These are phyloP conservation scores for Probosciger aterrimus DNA, from an alignment of 2,113 vertebrate species.

Conservation along the genomic window DNA sequence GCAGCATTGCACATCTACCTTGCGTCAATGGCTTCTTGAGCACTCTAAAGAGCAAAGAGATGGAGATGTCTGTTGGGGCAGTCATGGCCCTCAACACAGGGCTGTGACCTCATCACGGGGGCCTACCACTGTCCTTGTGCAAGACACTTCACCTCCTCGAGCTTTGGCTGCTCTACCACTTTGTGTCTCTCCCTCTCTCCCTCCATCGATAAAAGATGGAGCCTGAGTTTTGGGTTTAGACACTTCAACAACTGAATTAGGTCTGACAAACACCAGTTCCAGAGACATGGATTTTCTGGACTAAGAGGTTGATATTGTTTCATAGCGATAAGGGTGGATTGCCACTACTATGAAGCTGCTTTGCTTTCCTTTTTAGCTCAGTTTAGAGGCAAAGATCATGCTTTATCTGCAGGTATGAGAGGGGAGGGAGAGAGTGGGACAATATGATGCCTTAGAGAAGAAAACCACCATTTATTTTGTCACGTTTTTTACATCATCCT, in stretches of 20 bases:
- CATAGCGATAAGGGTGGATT: not conserved
- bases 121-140: not conserved
- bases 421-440: conserved; percentile 30
- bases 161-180: not conserved
- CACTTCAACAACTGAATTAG: not conserved
- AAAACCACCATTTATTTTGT: conserved; percentile 93
- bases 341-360: not conserved
- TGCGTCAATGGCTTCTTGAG: not conserved
- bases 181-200: not conserved
- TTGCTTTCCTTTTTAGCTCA: not conserved
- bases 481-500: conserved; percentile 86
- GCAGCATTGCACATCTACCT: not conserved
- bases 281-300: not conserved
- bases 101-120: not conserved
- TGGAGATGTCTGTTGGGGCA: not conserved
- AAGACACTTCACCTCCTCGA: not conserved
- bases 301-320: not conserved
- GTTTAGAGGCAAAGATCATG: not conserved
- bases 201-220: not conserved
- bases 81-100: not conserved
- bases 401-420: not conserved
- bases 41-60: not conserved
- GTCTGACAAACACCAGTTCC: not conserved
- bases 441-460: conserved; percentile 38
- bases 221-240: not conserved